Percentiles rank a stretch among this genome's conserved stretches.
Conservation (phyloP, 2,797 vertebrate genomes). For the Sebastes paucispinis region DNA sequence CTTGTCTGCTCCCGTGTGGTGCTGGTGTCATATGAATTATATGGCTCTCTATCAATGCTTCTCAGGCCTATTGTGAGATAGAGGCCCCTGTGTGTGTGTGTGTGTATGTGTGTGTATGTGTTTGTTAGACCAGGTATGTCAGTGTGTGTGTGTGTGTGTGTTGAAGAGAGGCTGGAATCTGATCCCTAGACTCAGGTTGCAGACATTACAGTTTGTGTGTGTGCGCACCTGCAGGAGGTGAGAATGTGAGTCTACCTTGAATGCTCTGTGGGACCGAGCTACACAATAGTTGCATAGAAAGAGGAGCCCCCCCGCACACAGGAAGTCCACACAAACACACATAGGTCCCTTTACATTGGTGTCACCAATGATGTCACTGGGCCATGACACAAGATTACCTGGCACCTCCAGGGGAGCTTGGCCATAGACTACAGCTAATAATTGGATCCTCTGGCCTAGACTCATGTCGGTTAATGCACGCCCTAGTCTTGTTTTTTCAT, state of each 20-base stretch:
- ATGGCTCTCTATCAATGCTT: constrained; percentile 41
- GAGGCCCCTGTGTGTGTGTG: constrained; percentile 15
- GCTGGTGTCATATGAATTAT: constrained; percentile 52
- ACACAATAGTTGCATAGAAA: constrained; percentile 38
- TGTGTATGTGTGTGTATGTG: constrained; percentile 4
- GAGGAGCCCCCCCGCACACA: constrained; percentile 19
- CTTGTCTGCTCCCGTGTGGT: constrained; percentile 26
- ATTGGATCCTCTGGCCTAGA: not conserved
- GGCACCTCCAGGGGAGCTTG: constrained; percentile 3
- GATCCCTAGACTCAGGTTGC: constrained; percentile 66
- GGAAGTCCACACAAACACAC: constrained; percentile 45
- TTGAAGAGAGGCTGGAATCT: constrained; percentile 47
- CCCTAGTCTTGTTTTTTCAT: not conserved
- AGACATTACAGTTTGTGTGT: constrained; percentile 5
- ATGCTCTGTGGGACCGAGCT: not conserved
- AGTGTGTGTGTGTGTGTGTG: not conserved
- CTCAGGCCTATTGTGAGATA: constrained; percentile 27
- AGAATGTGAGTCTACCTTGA: constrained; percentile 10
- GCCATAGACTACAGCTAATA: not conserved
- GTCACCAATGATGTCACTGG: constrained; percentile 38
- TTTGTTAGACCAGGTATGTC: not conserved
- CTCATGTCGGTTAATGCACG: not conserved
- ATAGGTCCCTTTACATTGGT: constrained; percentile 33
- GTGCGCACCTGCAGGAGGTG: constrained; percentile 1
- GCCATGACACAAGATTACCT: constrained; percentile 39